A percentile compares a stretch with the other conserved stretches of the same genome.
Conservation (phyloP, 1,140 invertebrate genomes). For the Aphelenchoides besseyi region DNA sequence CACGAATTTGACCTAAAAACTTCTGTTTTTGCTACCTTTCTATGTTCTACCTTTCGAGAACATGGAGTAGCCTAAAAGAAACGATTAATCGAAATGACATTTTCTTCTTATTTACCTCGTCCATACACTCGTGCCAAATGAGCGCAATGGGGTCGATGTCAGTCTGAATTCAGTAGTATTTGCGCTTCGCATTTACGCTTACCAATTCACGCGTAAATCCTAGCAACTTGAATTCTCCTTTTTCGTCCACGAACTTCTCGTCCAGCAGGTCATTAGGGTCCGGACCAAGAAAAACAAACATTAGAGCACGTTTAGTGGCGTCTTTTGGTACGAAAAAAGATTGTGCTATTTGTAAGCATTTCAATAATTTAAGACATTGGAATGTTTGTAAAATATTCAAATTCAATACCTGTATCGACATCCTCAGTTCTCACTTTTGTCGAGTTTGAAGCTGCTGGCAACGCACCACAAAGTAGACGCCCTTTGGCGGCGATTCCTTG, state of each 20-base stretch:
- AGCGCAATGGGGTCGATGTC: conserved; percentile 21
- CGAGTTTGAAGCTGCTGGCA: neutral
- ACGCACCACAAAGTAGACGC: neutral
- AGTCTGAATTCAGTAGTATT: no score
- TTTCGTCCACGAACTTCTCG: conserved; percentile 15
- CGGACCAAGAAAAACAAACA: no score
- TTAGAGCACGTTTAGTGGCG: no score
- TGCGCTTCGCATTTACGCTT: no score
- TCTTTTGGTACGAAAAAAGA: no score
- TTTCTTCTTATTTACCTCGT: neutral
- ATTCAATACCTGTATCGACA: neutral
- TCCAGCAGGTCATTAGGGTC: conserved; percentile 21
- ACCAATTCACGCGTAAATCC: conserved; percentile 24
- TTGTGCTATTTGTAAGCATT: no score
- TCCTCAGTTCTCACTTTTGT: conserved; percentile 15
- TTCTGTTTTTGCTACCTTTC: neutral
- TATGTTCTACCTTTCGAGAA: neutral
- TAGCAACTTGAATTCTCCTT: conserved; percentile 10
- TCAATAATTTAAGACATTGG: no score
- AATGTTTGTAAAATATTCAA: no score
- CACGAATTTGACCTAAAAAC: conserved; percentile 21
- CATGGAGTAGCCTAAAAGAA: conserved; percentile 2
- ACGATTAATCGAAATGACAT: no score
- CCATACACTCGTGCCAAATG: conserved; percentile 12
- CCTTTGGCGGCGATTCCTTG: conserved; percentile 24